These are phyloP conservation scores for Antigone vipio DNA, from an alignment of 2,113 vertebrate genomes.

Conservation along the genomic window DNA sequence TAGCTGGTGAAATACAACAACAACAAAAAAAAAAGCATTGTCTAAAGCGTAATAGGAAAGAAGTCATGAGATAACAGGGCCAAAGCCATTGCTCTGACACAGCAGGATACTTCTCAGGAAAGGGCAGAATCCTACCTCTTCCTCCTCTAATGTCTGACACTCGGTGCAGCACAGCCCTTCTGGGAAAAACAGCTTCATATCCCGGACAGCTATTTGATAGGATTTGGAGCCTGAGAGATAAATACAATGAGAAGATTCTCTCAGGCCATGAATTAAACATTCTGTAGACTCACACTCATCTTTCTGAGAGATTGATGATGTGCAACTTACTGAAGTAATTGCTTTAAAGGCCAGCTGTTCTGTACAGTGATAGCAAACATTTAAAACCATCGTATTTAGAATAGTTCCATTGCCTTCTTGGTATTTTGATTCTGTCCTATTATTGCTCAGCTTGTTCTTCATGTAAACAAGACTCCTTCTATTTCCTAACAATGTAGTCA, in stretches of 20 bases:
- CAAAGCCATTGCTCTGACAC: background rate
- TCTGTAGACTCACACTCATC: slow-evolving; percentile 50
- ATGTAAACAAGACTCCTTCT: slow-evolving; percentile 5
- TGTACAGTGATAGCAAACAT: slow-evolving; percentile 58
- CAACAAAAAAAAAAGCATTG: background rate
- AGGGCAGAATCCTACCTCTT: slow-evolving; percentile 63
- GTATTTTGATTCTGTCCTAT: slow-evolving; percentile 24
- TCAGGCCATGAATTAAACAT: slow-evolving; percentile 67
- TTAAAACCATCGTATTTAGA: slow-evolving; percentile 51
- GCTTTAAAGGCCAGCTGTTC: slow-evolving; percentile 61
- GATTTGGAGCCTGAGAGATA: slow-evolving; percentile 68
- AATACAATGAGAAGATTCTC: slow-evolving; percentile 37
- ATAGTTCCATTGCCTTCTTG: slow-evolving; percentile 3
- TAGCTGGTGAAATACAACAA: background rate
- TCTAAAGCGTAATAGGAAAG: background rate
- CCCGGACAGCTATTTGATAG: slow-evolving; percentile 62
- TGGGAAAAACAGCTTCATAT: slow-evolving; percentile 74
- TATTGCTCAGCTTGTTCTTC: background rate
- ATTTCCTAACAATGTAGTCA: background rate
- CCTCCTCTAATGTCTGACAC: slow-evolving; percentile 37
- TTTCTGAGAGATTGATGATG: slow-evolving; percentile 56
- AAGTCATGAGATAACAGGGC: background rate
- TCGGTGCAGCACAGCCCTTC: slow-evolving; percentile 69
- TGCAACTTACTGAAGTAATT: slow-evolving; percentile 59
- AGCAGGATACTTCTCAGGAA: background rate